Evolutionary conservation across 2,888 invertebrate genomes (phyloP), one percentile per base, ranked within the genome.

Genomic region (Chrysina gloriosa): DNA sequence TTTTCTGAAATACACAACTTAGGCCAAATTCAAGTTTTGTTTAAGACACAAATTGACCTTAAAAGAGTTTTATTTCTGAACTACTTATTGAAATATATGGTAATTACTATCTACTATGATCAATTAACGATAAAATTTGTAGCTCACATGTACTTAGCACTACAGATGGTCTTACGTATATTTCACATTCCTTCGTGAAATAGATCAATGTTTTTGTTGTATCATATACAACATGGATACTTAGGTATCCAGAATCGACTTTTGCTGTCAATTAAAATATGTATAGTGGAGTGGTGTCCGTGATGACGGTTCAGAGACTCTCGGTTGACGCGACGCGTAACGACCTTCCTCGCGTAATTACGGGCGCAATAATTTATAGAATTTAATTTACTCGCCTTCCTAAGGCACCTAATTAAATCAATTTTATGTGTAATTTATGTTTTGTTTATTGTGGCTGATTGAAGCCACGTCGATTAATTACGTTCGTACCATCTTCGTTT

Each of bases 371-470:
- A 52, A 52, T 31, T 52, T 52, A 52, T 52, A 52, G 52, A 29
- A 29, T 52, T 52, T 52, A 52, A 52, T 52, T 52, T 52, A 19
- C 52, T 31, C 31, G 52, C 52, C 9, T 31, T 31, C 52, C 52
- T 52, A 52, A 29, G 52, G 31, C 31, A 52, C 31, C 52, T 29
- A 52, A 52, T 52, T 52, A 52, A 52, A 52, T 52, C 52, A 52
- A 52, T 52, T 52, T 52, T 52, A 19, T 31, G 25, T 14, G 52
- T 52, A 52, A 52, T 52, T 52, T 52, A 52, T 52, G 52, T 52
- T 52, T 52, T 16, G 52, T 52, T 34, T 52, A 31, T 52, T 52
- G 31, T 52, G 34, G 50, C 7, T 52, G 52, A 52, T 52, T 52
- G 21, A 52, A 52, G 31, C 31, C 29, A 31, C 4, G 31, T 52